phyloP scores from a whole-genome alignment of 1,140 invertebrate genomes.

The Pseudomyrmex sp. region DNA sequence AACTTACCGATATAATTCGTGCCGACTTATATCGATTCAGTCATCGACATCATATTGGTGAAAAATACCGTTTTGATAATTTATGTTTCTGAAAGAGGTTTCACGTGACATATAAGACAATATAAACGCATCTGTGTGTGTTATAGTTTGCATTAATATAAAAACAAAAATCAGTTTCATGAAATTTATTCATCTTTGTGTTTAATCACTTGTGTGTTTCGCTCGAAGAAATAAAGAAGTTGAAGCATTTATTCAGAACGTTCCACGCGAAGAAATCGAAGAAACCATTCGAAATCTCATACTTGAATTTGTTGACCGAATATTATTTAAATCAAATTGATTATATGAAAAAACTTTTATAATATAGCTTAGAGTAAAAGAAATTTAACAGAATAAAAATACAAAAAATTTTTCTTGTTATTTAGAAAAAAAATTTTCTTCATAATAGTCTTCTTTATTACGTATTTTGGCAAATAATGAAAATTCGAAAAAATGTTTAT shows the following conservation, averaged over 20 bases:
- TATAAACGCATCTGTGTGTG: background rate
- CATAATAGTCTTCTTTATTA: too few relatives aligned
- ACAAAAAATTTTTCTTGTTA: too few relatives aligned
- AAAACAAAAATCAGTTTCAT: slow-evolving; percentile 2
- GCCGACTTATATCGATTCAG: background rate
- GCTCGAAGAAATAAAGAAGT: background rate
- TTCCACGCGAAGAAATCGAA: background rate
- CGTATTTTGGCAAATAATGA: too few relatives aligned
- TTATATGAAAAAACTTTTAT: background rate
- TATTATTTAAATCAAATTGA: background rate
- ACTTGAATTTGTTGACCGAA: slow-evolving; percentile 19
- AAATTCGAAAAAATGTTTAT: too few relatives aligned
- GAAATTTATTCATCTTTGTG: slow-evolving; percentile 8
- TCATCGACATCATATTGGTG: background rate
- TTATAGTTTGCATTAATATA: background rate
- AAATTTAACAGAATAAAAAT: too few relatives aligned
- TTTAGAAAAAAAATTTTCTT: too few relatives aligned
- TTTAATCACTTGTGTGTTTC: background rate
- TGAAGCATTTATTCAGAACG: slow-evolving; percentile 1
- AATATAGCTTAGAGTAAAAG: too few relatives aligned
- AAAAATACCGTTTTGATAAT: slow-evolving; percentile 12
- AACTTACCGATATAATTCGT: background rate
- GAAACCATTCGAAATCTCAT: background rate
- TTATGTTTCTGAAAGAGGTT: slow-evolving; percentile 14
- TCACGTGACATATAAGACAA: slow-evolving; percentile 16